phyloP scores from a whole-genome alignment of 2,797 vertebrate genomes.

The Cygnus olor region DNA sequence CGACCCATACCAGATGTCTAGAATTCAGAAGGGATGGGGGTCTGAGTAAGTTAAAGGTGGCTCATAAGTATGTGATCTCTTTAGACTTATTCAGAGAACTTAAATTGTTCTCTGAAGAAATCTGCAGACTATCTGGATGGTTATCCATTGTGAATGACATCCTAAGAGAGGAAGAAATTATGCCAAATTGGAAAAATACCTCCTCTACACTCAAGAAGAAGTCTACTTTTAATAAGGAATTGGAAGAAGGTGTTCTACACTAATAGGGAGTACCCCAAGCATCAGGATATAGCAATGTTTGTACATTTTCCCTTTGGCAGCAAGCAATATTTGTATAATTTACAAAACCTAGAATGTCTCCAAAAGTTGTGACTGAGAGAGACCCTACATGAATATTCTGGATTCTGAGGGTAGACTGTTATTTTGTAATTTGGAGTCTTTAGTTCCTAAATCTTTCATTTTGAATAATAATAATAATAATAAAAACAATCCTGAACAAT shows the following conservation, averaged over 20 bases:
- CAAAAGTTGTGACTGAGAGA: neutral
- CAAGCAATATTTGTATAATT: neutral
- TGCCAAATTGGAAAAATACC: neutral
- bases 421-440: neutral
- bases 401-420: neutral
- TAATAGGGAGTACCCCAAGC: neutral
- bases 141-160: neutral
- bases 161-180: neutral
- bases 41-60: rapidly evolving
- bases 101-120: neutral
- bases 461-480: too few relatives aligned
- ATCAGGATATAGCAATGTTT: neutral
- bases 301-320: neutral
- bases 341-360: neutral
- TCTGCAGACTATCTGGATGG: neutral
- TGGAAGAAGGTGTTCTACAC: neutral
- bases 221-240: neutral
- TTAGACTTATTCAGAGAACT: neutral
- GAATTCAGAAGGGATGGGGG: rapidly evolving
- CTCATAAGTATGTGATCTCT: neutral
- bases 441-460: neutral
- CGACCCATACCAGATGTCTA: rapidly evolving
- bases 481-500: neutral
- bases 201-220: neutral
- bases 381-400: neutral